Percentiles rank a stretch among this genome's conserved stretches.
Conservation (phyloP, 1,140 invertebrate species). For the Gonatopus flavifemur region DNA sequence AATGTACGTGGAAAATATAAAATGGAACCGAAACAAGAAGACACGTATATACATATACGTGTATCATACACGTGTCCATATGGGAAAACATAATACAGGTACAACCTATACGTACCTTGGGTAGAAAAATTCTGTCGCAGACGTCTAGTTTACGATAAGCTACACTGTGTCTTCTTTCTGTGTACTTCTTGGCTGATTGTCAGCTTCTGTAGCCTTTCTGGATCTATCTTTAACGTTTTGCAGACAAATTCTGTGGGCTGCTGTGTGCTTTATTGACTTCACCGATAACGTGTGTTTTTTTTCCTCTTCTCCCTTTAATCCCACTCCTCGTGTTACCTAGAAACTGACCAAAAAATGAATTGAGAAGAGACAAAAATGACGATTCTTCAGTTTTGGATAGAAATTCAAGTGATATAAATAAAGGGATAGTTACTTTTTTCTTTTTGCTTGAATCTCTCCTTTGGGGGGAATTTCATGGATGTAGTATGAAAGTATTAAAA, state of each 20-base stretch:
- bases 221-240: slow-evolving; percentile 37
- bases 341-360: slow-evolving; percentile 9
- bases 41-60: too few relatives aligned
- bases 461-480: too few relatives aligned
- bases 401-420: too few relatives aligned
- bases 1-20: too few relatives aligned
- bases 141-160: slow-evolving; percentile 48
- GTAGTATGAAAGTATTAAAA: too few relatives aligned
- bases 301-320: slow-evolving; percentile 1
- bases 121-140: slow-evolving; percentile 44
- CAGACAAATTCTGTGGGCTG: slow-evolving; percentile 35
- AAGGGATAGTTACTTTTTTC: too few relatives aligned
- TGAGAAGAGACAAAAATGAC: slow-evolving; percentile 8
- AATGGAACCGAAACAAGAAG: too few relatives aligned
- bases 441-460: too few relatives aligned
- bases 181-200: too few relatives aligned
- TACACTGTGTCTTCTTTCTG: too few relatives aligned
- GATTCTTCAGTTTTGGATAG: too few relatives aligned
- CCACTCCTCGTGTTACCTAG: slow-evolving; percentile 7
- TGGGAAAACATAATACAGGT: slow-evolving; percentile 44
- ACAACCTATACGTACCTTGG: slow-evolving; percentile 29
- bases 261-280: slow-evolving; percentile 33
- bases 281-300: slow-evolving; percentile 26
- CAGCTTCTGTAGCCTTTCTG: slow-evolving; percentile 29
- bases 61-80: too few relatives aligned